phyloP scores from a whole-genome alignment of 2,113 vertebrate species.

The Cyprinodon brontotheroides region DNA sequence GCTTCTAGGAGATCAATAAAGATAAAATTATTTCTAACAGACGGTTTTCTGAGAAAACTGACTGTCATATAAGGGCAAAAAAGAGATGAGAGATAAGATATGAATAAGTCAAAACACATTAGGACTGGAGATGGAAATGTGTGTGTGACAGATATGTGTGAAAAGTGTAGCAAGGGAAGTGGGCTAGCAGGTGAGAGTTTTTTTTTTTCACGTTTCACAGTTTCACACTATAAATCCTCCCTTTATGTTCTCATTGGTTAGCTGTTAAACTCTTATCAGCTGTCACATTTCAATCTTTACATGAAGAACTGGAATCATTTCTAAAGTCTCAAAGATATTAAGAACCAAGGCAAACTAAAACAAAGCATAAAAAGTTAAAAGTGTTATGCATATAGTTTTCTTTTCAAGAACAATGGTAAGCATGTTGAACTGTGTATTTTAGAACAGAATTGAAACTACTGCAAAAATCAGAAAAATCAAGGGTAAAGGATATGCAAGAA shows the following conservation, averaged over 20 bases:
- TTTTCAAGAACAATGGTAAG: background rate
- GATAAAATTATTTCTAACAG: constrained; percentile 19
- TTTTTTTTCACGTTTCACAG: background rate
- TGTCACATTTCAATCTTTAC: background rate
- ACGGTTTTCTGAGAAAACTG: background rate
- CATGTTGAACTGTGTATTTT: background rate
- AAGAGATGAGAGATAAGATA: constrained; percentile 16
- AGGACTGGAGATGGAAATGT: constrained; percentile 13
- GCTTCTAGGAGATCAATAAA: constrained; percentile 30
- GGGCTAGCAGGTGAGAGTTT: constrained; percentile 5
- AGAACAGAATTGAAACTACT: background rate
- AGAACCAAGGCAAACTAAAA: background rate
- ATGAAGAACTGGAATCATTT: background rate
- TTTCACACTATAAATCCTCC: constrained; percentile 13
- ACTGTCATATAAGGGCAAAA: constrained; percentile 11
- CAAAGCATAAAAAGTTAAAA: background rate
- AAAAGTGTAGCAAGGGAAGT: constrained; percentile 1
- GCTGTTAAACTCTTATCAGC: constrained; percentile 1
- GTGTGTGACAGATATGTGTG: constrained; percentile 13
- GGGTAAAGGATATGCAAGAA: background rate
- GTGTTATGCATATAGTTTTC: background rate
- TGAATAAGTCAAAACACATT: constrained; percentile 22
- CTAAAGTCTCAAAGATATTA: background rate
- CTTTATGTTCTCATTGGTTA: background rate
- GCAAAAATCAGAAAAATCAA: background rate